Percentiles rank a stretch among this genome's conserved stretches.
Evolutionary conservation across 2,113 vertebrate species (phyloP).

Genomic region (Asarcornis scutulata): DNA sequence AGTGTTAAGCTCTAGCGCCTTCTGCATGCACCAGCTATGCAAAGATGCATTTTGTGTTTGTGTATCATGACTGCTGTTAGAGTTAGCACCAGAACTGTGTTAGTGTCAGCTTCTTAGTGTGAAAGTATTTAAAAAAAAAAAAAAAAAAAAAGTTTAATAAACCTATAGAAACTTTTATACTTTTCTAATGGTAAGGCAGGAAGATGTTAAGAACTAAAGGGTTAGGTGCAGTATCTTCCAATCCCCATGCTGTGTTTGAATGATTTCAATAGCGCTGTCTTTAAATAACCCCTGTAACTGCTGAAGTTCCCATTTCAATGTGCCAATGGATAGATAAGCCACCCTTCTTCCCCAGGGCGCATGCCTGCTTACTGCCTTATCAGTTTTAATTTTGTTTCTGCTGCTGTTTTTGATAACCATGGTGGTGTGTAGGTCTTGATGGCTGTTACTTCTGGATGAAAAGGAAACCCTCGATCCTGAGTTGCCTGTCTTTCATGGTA

Average conservation of each 20-base stretch:
- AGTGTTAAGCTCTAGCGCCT: not conserved
- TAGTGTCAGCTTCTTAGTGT: not conserved
- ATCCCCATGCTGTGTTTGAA: not conserved
- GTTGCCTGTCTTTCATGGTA: not conserved
- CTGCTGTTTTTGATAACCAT: not conserved
- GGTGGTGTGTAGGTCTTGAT: not conserved
- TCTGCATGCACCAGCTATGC: accelerated
- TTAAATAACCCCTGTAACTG: not conserved
- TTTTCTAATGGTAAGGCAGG: not conserved
- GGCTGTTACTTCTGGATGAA: not conserved
- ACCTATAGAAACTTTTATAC: not conserved
- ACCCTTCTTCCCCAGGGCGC: not conserved
- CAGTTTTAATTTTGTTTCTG: not conserved
- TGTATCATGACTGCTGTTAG: accelerated
- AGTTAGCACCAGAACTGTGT: not conserved
- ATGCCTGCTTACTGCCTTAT: not conserved
- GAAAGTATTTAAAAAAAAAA: not conserved
- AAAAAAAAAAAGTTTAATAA: too few relatives aligned
- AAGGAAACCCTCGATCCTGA: not conserved
- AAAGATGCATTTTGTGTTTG: not conserved
- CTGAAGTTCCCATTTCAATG: not conserved
- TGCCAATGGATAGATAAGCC: not conserved
- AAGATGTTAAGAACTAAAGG: not conserved
- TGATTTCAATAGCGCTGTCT: not conserved
- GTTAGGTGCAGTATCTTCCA: not conserved